Evolutionary conservation across 2,113 vertebrate genomes (phyloP).

Genomic region (Aythya baeri): DNA sequence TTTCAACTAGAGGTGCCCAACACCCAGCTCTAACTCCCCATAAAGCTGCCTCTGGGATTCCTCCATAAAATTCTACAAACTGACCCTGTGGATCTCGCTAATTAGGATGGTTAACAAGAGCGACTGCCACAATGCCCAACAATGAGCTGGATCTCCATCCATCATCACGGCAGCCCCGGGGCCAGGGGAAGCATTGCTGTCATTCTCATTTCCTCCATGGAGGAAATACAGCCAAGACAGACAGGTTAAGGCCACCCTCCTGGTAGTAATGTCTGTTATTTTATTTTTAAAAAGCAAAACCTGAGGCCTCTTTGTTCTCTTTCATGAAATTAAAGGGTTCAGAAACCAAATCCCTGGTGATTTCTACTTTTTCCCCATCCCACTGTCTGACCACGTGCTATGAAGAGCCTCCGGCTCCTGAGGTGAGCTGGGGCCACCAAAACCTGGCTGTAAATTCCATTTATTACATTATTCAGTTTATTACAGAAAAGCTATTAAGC

Average conservation of each 20-base stretch:
- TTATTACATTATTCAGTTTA: background rate
- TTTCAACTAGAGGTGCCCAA: background rate
- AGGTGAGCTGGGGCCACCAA: background rate
- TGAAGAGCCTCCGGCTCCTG: background rate
- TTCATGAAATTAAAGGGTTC: background rate
- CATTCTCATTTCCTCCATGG: too few species aligned
- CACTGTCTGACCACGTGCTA: fast-evolving
- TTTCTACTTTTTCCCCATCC: background rate
- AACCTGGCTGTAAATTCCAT: background rate
- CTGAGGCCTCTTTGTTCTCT: background rate
- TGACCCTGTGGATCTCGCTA: background rate
- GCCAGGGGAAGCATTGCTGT: background rate
- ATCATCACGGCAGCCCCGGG: background rate
- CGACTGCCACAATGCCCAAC: fast-evolving
- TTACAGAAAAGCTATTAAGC: background rate
- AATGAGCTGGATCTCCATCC: background rate
- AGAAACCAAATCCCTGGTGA: background rate
- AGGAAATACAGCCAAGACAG: background rate
- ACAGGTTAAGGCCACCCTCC: background rate
- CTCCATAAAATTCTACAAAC: background rate
- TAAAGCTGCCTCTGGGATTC: background rate
- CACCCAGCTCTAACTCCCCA: background rate
- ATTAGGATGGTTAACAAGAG: background rate
- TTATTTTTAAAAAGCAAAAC: too few species aligned
- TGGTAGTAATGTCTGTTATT: background rate